Evolutionary conservation across 2,888 invertebrate genomes (phyloP).

Genomic region (Sarcophaga subvicina): DNA sequence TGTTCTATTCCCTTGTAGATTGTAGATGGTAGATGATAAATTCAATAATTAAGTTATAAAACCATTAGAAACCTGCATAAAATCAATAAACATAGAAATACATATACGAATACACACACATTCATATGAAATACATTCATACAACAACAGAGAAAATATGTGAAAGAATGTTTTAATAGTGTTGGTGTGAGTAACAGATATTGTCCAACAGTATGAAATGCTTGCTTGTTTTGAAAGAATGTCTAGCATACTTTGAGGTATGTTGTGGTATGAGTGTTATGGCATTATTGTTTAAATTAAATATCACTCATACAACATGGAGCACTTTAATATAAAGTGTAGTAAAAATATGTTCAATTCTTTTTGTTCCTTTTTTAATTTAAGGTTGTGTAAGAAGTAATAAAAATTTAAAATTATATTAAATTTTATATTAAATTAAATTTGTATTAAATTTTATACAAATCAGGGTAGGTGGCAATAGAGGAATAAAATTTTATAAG

Average conservation of each 20-base stretch:
- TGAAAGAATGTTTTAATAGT: background rate
- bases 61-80: slow-evolving; percentile 41
- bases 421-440: no score
- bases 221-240: no score
- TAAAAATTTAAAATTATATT: no score
- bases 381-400: no score
- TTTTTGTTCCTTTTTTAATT: no score
- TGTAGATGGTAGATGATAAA: slow-evolving; percentile 28
- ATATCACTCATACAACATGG: slow-evolving; percentile 22
- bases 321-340: slow-evolving; percentile 3
- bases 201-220: background rate
- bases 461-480: no score
- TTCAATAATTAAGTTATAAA: slow-evolving; percentile 56
- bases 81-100: slow-evolving; percentile 52
- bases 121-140: background rate
- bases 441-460: no score
- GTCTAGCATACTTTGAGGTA: slow-evolving; percentile 9
- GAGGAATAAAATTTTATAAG: no score
- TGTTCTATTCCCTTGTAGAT: slow-evolving; percentile 2
- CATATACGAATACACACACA: background rate
- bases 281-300: slow-evolving; percentile 18
- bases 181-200: background rate
- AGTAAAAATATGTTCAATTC: no score
- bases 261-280: slow-evolving; percentile 38
- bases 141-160: background rate